phyloP scores from a whole-genome alignment of 2,113 vertebrate genomes.

The Stercorarius parasiticus region DNA sequence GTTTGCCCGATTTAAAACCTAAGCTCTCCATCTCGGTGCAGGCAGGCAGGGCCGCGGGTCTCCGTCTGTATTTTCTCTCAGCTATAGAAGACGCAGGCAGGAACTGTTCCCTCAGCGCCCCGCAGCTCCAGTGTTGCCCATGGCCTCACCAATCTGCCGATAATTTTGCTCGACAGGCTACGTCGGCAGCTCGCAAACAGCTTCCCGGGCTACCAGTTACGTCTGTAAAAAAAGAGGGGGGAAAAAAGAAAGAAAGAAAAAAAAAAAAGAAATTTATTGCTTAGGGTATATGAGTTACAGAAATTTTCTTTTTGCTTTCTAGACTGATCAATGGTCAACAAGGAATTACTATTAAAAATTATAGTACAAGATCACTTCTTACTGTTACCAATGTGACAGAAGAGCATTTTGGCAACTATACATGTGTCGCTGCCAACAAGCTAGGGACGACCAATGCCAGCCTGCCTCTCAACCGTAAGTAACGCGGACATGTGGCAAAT shows the following conservation, averaged over 20 bases:
- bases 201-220: background rate
- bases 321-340: slow-evolving; percentile 93
- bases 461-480: slow-evolving; percentile 98
- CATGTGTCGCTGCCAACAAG: slow-evolving; percentile 95
- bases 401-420: slow-evolving; percentile 99
- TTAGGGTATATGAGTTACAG: slow-evolving; percentile 40
- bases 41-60: background rate
- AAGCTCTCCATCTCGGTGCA: background rate
- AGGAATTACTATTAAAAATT: slow-evolving; percentile 95
- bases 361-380: slow-evolving; percentile 95
- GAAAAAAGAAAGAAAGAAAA: no score
- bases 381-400: slow-evolving; percentile 97
- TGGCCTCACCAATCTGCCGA: fast-evolving
- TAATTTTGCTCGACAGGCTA: background rate
- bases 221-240: background rate
- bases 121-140: background rate
- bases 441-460: slow-evolving; percentile 94
- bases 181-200: background rate
- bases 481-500: background rate
- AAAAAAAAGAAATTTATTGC: background rate
- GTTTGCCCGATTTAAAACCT: background rate
- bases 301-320: slow-evolving; percentile 68
- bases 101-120: fast-evolving
- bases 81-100: background rate
- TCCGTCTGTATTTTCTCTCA: fast-evolving